These are phyloP conservation scores for Odontophorus gujanensis DNA, from an alignment of 2,113 vertebrate species.

Conservation along the genomic window DNA sequence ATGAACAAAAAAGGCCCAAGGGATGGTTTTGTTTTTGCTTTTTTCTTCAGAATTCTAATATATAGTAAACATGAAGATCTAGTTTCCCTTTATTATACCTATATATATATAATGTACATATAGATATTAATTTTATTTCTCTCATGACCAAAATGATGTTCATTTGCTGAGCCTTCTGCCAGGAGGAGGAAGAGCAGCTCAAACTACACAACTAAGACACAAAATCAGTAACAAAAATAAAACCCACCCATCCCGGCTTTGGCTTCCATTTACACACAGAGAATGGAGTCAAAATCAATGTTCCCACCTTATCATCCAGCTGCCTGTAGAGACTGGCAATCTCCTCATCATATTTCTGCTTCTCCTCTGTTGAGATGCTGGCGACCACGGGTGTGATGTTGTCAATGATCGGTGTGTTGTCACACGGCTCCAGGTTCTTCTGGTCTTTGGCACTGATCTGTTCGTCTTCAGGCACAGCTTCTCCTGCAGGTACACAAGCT, in stretches of 20 bases:
- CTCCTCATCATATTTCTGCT: conserved; percentile 86
- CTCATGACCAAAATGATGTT: accelerated
- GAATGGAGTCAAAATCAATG: background rate
- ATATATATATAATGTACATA: background rate
- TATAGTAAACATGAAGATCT: background rate
- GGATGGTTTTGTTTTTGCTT: too few species aligned
- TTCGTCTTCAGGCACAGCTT: conserved; percentile 90
- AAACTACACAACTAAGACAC: background rate
- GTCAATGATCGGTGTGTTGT: conserved; percentile 87
- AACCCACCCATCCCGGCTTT: too few species aligned
- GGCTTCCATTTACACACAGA: background rate
- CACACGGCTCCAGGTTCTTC: conserved; percentile 84
- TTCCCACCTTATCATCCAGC: conserved; percentile 91
- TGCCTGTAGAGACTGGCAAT: conserved; percentile 89
- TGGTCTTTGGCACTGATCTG: conserved; percentile 89
- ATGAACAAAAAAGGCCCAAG: background rate
- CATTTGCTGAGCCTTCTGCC: background rate
- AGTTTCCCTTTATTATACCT: background rate
- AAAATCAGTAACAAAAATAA: background rate
- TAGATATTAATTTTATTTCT: background rate
- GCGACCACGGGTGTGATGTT: conserved; percentile 76
- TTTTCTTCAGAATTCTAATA: background rate
- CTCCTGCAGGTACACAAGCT: conserved; percentile 74
- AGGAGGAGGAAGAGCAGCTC: background rate
- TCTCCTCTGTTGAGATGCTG: conserved; percentile 80